Evolutionary conservation across 2,888 invertebrate genomes (phyloP).

Genomic region (Labia minor): DNA sequence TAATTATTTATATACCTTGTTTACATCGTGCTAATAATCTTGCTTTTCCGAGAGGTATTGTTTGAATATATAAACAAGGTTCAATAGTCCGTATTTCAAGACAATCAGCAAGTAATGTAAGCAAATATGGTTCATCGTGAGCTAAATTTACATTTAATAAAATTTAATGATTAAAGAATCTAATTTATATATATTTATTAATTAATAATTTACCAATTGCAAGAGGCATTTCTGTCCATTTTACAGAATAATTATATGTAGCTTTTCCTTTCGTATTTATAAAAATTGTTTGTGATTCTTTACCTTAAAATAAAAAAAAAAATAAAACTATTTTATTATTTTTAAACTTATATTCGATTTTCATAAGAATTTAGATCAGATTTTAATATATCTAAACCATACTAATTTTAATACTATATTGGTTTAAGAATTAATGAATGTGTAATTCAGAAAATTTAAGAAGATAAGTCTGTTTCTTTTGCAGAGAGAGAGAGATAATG

Average conservation of each 20-base stretch:
- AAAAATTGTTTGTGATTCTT: slow-evolving; percentile 78
- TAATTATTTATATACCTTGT: slow-evolving; percentile 38
- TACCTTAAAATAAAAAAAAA: slow-evolving; percentile 29
- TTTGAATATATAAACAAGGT: slow-evolving; percentile 69
- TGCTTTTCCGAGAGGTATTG: slow-evolving; percentile 56
- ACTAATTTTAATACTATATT: too few relatives aligned
- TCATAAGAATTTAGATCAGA: too few relatives aligned
- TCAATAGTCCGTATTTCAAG: slow-evolving; percentile 80
- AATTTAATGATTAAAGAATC: too few relatives aligned
- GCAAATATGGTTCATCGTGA: slow-evolving; percentile 86
- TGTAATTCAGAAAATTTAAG: too few relatives aligned
- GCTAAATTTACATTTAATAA: slow-evolving; percentile 47
- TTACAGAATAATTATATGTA: slow-evolving; percentile 58
- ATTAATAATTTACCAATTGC: slow-evolving; percentile 46
- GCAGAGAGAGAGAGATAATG: too few relatives aligned
- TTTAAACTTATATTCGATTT: neutral
- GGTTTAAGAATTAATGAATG: too few relatives aligned
- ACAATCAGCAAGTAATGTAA: slow-evolving; percentile 71
- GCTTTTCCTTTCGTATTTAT: slow-evolving; percentile 64
- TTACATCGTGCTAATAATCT: slow-evolving; percentile 61
- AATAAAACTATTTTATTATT: too few relatives aligned
- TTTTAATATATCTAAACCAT: too few relatives aligned
- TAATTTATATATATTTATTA: too few relatives aligned
- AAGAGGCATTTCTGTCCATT: slow-evolving; percentile 68
- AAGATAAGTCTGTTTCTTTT: too few relatives aligned